Base-by-base conservation (phyloP, 2,888 invertebrate species). In the Myopa tessellatipennis region DNA sequence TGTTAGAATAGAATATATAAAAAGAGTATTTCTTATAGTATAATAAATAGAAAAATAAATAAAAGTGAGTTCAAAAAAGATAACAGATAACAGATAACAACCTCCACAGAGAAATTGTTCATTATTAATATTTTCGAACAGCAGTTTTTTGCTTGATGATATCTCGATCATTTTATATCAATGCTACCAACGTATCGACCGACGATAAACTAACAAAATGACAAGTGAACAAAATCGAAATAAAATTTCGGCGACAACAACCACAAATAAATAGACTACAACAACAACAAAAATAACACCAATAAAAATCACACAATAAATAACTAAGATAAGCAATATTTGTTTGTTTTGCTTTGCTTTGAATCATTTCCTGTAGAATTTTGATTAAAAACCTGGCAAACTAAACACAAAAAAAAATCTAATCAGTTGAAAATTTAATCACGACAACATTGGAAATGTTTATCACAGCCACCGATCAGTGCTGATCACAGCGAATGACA, bases 311-410 rank as follows among this genome's bases (percentile, higher is more conserved):
- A 50, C 50, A 50, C 8, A 8, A 50, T 10, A 8, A 50, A 50
- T 12, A 55, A 55, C 16, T 65, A 74, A 74, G 74, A 61, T 58
- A 72, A 50, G 63, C 45, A 34, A 74, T 74, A 52, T 74, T 74
- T 65, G 74, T 45, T 45, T 45, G 45, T 45, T 45, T 45, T 45
- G 45, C 10, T 45, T 45, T 6, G 40, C 5, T 45, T 45, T 45
- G 7, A 10, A 10, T 45, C 3, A 10, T 74, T 74, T 74, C 74
- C 74, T 65, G 74, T 74, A 26, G 52, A 63, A 55, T 34, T 74
- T 65, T 74, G 65, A 74, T 74, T 74, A 65, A 65, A 74, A 65
- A 74, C 65, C 55, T 7, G 34, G 16, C 16, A 16, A 26, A 52
- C 16, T 71, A 45, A 10, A 69, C 45, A 10, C 3, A 14, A 36